phyloP scores from a whole-genome alignment of 2,113 vertebrate species.

The Salvator merianae region DNA sequence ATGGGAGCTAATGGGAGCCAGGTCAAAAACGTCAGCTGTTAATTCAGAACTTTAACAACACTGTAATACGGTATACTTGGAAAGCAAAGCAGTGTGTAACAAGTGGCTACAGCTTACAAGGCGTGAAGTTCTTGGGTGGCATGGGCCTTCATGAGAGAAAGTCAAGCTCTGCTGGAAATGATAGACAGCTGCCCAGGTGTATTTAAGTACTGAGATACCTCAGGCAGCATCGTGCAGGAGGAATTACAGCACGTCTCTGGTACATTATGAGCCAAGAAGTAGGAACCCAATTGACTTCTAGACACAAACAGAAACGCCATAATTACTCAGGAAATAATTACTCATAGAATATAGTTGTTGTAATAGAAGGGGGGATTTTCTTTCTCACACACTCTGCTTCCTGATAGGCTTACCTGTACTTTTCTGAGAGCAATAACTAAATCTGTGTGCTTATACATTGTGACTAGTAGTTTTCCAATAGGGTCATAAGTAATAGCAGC shows the following conservation, averaged over 20 bases:
- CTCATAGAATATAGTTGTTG: accelerated
- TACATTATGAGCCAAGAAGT: accelerated
- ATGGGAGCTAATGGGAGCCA: constrained; percentile 82
- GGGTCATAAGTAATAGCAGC: background rate
- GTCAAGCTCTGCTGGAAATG: background rate
- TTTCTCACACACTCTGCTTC: background rate
- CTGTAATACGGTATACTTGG: constrained; percentile 55
- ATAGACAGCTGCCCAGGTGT: background rate
- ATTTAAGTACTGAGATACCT: background rate
- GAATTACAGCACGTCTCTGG: accelerated
- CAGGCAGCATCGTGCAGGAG: background rate
- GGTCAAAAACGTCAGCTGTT: constrained; percentile 83
- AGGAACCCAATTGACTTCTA: accelerated
- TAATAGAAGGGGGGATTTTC: accelerated
- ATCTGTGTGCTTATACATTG: background rate
- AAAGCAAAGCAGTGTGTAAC: constrained; percentile 54
- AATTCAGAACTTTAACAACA: constrained; percentile 67
- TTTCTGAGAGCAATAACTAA: too few species aligned
- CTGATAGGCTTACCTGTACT: background rate
- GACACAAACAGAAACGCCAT: background rate
- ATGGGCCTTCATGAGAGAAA: accelerated
- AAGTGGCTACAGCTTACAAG: constrained; percentile 65
- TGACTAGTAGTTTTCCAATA: background rate
- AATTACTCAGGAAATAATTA: accelerated
- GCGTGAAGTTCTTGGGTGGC: constrained; percentile 52